Evolutionary conservation across 2,797 vertebrate genomes (phyloP), one percentile per base, ranked within the genome.

Genomic region (Numenius phaeopus): DNA sequence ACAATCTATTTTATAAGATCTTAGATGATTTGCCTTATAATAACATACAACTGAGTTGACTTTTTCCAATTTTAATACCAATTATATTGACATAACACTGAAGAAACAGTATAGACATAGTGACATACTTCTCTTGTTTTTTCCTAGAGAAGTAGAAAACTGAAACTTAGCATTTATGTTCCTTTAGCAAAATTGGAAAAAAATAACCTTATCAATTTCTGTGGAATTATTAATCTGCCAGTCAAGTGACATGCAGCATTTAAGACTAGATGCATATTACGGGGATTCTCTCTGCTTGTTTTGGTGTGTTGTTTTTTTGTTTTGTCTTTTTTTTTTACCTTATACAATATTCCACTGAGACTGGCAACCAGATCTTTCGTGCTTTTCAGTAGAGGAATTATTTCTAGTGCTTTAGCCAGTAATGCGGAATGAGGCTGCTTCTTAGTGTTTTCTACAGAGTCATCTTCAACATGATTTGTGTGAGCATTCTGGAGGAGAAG

Each of bases 321-420:
- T 32, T 27, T 18, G 19, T n/a, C 30, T 12, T 62, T 16, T 26
- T 32, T 13, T 70, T 91, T 90, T 96, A 99, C 99, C 99, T 99
- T 99, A 55, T 97, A 98, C 15, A 99, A 87, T 69, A 99, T 98
- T 8, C 98, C 97, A 82, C 97, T 98, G 54, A 99, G 99, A 83
- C 98, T 98, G 78, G 98, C 89, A 3, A 99, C 98, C 95, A 99
- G 97, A 71, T 99, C 97, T 10, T 96, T 98, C 2, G 98, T 98
- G 97, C 98, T 99, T 14, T 91, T 98, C 69, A 99, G 97, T 34
- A 99, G 98, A 34, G 99, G 99, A 70, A 99, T 98, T 29, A 99
- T 98, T 75, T 98, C 97, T 11, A 99, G 92, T 7, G 99, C 99
- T 75, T 98, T 98, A 37, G 98, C 98, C 87, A 99, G 96, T 5